Base-by-base conservation (phyloP, 2,888 invertebrate species). In the Papilio elwesi region DNA sequence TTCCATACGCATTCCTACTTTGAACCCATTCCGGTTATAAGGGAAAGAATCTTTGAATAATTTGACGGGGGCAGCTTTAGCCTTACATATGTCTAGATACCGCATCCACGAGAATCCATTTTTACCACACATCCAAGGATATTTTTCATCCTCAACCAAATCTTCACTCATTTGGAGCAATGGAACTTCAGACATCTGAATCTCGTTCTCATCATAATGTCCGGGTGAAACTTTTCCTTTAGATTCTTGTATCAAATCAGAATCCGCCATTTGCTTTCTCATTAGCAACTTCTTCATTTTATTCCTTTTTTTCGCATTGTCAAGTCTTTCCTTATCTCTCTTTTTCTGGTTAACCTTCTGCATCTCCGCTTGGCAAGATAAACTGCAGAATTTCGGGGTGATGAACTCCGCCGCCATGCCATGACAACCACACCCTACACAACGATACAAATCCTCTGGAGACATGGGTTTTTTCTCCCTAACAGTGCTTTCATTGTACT, bases 1-100 rank as follows among this genome's bases (percentile, higher is more conserved):
- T 92, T 99, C 99, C 80, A 99, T 86, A 81, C 97, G 97, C 97
- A 98, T 98, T 5, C 98, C 98, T 55, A 96, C 95, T 83, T 96
- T 96, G 82, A 97, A 97, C 47, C 95, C 95, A 89, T 98, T 98
- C 76, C 96, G 95, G 7, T 92, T 94, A 78, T 95, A 95, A 0
- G 98, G 97, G 81, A 97, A 97, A 0, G 97, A 95, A 83, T 97
- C 96, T 78, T 96, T 95, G 83, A 97, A 97, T 26, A 98, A 90
- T 83, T 97, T 96, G 0, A 95, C 94, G 0, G 97, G 97, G 0
- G 97, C 97, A 47, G 96, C 95, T 82, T 96, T 95, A 0, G 96
- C 95, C 83, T 96, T 96, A 75, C 96, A 95, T 77, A 96, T 95
- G 57, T 96, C 96, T 63, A 97, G 90, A 83, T 97, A 97, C 68